Evolutionary conservation across 2,888 invertebrate genomes (phyloP).

Genomic region (Xestia rhomboidea): DNA sequence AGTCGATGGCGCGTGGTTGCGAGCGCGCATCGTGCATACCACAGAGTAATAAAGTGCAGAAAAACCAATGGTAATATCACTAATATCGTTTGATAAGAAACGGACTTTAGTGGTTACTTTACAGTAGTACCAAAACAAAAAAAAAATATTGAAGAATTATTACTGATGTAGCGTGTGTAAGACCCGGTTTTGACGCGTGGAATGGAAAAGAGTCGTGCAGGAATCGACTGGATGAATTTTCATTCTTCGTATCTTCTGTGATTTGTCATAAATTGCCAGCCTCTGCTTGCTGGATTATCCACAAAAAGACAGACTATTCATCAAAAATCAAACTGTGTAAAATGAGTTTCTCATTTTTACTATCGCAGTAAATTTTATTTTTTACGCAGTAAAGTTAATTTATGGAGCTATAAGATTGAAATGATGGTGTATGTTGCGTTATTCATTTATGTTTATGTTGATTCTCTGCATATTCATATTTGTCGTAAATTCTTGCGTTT

Average conservation of each 20-base stretch:
- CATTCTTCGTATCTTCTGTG: neutral
- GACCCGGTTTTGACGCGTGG: neutral
- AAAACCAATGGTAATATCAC: neutral
- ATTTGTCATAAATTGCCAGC: neutral
- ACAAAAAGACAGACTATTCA: neutral
- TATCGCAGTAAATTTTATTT: neutral
- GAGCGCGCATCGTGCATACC: conserved; percentile 47
- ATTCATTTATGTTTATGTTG: neutral
- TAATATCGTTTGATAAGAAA: neutral
- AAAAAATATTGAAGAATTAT: neutral
- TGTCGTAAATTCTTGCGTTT: conserved; percentile 43
- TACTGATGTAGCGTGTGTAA: neutral
- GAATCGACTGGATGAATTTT: neutral
- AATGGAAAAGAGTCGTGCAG: neutral
- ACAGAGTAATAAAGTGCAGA: conserved; percentile 20
- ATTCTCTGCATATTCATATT: conserved; percentile 41
- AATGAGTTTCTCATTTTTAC: neutral
- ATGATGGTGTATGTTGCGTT: neutral
- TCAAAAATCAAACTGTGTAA: neutral
- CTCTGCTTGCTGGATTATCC: neutral
- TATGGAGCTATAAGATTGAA: neutral
- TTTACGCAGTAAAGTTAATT: neutral
- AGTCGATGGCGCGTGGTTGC: conserved; percentile 63
- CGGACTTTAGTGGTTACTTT: neutral
- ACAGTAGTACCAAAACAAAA: neutral